Base-by-base conservation (phyloP, 2,888 invertebrate genomes). In the Uropetala carovei region DNA sequence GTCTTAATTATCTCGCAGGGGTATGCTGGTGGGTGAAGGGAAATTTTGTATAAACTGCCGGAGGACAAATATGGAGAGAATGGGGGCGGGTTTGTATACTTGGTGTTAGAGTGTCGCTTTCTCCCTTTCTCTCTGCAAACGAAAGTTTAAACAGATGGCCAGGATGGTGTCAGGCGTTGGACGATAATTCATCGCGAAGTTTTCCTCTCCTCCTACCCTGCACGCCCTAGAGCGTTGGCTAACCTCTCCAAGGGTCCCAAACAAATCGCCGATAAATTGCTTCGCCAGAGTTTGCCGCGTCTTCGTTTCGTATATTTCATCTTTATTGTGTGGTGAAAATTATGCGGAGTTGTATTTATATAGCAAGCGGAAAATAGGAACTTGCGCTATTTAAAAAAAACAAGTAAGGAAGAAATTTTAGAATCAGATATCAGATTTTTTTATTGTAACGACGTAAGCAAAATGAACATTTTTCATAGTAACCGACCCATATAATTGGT, bases 201-300 rank as follows among this genome's bases (percentile, higher is more conserved):
- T 43, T 43, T 43, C 43, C 43, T n/a, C n/a, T n/a, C n/a, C n/a
- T n/a, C n/a, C n/a, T n/a, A n/a, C 43, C 43, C 43, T 43, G 43
- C 43, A 3, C 43, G 5, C 43, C 43, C 43, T 1, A 5, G 43
- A 43, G 8, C 14, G 64, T n/a, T 8, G 8, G n/a, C 11, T 16
- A 16, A 16, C 7, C 64, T 64, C 64, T 68, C 68, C n/a, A 4
- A 10, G 22, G 68, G n/a, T 68, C 22, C 11, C 68, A 18, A 68
- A 68, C 68, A 68, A 68, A 68, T 68, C n/a, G 68, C 68, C 68
- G 68, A 68, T 5, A n/a, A 68, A n/a, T n/a, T 68, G 68, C 18
- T 68, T n/a, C 16, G n/a, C n/a, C 43, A 43, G 43, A 68, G 4
- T 18, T 14, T 14, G 14, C 14, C 64, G n/a, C 11, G 18, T n/a